Percentiles rank a stretch among this genome's conserved stretches.
Conservation (phyloP, 2,113 vertebrate genomes). For the Ammodytes marinus region DNA sequence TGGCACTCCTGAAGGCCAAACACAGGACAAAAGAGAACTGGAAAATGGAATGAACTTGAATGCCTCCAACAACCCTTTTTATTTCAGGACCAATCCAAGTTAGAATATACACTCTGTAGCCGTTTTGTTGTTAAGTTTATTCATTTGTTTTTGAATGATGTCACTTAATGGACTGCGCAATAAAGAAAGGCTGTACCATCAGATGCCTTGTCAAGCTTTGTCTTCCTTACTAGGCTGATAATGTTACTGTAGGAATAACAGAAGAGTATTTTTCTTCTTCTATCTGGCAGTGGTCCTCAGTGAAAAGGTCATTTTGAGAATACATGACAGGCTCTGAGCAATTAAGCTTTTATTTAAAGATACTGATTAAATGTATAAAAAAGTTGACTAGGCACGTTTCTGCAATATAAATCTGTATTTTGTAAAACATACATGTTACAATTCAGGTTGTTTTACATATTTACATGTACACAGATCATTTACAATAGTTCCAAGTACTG, state of each 20-base stretch:
- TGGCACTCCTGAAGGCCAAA: slow-evolving; percentile 24
- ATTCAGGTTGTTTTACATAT: slow-evolving; percentile 69
- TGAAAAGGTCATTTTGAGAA: slow-evolving; percentile 5
- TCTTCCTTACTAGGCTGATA: neutral
- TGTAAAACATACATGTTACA: slow-evolving; percentile 52
- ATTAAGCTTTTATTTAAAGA: slow-evolving; percentile 58
- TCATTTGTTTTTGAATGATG: neutral
- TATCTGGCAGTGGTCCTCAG: neutral
- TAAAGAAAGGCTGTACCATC: slow-evolving; percentile 30
- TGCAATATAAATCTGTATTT: slow-evolving; percentile 69
- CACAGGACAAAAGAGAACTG: neutral
- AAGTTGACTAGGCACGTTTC: slow-evolving; percentile 23
- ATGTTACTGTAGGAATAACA: neutral
- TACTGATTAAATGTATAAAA: slow-evolving; percentile 45
- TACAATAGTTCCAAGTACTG: slow-evolving; percentile 63
- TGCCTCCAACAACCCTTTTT: neutral
- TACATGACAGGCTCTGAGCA: neutral
- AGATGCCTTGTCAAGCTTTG: neutral
- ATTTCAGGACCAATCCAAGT: slow-evolving; percentile 24
- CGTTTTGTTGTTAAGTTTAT: slow-evolving; percentile 15
- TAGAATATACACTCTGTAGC: neutral
- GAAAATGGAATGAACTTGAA: slow-evolving; percentile 23
- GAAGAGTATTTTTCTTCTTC: neutral
- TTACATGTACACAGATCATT: slow-evolving; percentile 68
- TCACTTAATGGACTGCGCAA: slow-evolving; percentile 23